Percentiles rank a stretch among this genome's conserved stretches.
Conservation (phyloP, 2,797 vertebrate genomes). For the Caiman crocodilus region DNA sequence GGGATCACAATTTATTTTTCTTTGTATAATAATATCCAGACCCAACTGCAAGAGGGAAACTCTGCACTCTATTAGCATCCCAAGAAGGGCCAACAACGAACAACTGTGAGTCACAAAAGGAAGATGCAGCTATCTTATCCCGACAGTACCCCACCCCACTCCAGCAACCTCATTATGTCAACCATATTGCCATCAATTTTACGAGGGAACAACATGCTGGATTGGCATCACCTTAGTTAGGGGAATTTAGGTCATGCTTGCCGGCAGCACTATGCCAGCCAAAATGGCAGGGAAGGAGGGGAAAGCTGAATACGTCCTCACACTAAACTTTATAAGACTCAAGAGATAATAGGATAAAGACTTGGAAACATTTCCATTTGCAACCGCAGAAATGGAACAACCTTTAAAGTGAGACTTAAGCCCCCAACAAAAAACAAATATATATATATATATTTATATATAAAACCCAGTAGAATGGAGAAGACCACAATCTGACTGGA, state of each 20-base stretch:
- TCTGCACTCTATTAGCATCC: slow-evolving; percentile 1
- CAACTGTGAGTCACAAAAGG: background rate
- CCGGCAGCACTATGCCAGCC: background rate
- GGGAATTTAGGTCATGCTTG: rapidly evolving
- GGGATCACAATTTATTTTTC: slow-evolving; percentile 10
- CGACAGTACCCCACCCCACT: rapidly evolving
- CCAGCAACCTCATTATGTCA: background rate
- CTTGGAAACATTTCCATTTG: background rate
- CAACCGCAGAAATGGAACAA: rapidly evolving
- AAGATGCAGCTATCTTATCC: background rate
- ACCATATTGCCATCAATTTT: background rate
- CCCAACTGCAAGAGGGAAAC: background rate
- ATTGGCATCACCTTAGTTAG: rapidly evolving
- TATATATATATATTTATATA: background rate
- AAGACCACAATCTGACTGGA: background rate
- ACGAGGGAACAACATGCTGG: background rate
- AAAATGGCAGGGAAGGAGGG: rapidly evolving
- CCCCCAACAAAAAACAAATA: too few species aligned
- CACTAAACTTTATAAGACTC: background rate
- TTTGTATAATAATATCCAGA: slow-evolving; percentile 60
- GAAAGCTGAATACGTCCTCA: rapidly evolving
- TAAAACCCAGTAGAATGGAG: background rate
- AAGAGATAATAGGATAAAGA: background rate
- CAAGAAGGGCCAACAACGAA: background rate
- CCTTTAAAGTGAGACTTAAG: background rate